Conservation (phyloP, 1,140 invertebrate species). For the Arctopsyche grandis region DNA sequence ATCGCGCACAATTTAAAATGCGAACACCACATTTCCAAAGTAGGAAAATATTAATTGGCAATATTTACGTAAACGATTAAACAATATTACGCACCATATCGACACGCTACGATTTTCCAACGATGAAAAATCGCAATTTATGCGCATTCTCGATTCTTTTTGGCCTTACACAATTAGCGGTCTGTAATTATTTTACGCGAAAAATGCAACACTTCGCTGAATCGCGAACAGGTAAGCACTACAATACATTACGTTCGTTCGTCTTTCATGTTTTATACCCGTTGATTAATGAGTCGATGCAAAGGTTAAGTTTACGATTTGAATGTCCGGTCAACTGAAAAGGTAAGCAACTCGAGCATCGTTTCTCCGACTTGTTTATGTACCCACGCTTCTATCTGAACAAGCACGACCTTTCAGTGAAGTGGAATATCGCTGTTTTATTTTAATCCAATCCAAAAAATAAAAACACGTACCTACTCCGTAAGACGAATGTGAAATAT, state of each 20-base stretch:
- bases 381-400: constrained; percentile 34
- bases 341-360: constrained; percentile 32
- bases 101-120: background rate
- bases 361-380: constrained; percentile 43
- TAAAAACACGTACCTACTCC: background rate
- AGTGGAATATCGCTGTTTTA: background rate
- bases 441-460: constrained; percentile 13
- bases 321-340: constrained; percentile 36
- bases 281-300: background rate
- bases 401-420: constrained; percentile 35
- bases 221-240: too few species aligned
- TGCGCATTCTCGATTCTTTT: too few species aligned
- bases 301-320: constrained; percentile 43
- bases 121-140: too few species aligned
- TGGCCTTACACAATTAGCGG: too few species aligned
- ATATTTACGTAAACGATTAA: constrained; percentile 1
- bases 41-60: constrained; percentile 16
- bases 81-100: constrained; percentile 5
- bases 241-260: too few species aligned
- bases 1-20: background rate
- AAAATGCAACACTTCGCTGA: too few species aligned
- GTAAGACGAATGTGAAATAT: background rate
- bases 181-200: too few species aligned
- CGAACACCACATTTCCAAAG: background rate
- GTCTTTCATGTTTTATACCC: too few species aligned